Evolutionary conservation across 2,888 invertebrate genomes (phyloP), one percentile per base, ranked within the genome.

Genomic region (Drosophila aldrichi): DNA sequence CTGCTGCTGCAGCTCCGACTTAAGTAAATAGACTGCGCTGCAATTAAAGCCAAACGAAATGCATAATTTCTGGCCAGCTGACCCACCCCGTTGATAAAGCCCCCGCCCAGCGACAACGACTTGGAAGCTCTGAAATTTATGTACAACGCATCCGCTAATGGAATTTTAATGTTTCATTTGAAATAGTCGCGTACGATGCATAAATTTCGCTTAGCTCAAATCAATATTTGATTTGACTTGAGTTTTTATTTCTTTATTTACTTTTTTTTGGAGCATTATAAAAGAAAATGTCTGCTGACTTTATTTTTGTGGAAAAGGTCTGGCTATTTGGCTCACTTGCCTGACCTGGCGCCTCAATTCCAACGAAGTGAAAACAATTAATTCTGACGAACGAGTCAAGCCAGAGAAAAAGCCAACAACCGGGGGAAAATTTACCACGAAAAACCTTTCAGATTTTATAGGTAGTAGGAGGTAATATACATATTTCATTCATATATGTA

Each of bases 111-210:
- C 34, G 36, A 34, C 32, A 8, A 5, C 16, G 20, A 3, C 36
- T 18, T 22, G 20, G 36, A 49, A 63, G 51, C 43, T 32, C 38
- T 4, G 55, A 76, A 84, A 84, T 82, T 82, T 84, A 88, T 88
- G 85, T 79, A 52, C 74, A 65, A 43, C 41, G 71, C 81, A 86
- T 86, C 87, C 87, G 84, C 88, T 85, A 85, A 85, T 85, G 84
- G 84, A 88, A 85, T 86, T 85, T 85, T 88, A 85, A 85, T 85
- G 88, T 86, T 85, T 86, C 87, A 81, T 81, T 86, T 54, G 83
- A 84, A 88, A 78, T 65, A 83, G 81, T 71, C 76, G n/a, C 73
- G 54, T 66, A 41, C 49, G 44, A 68, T 57, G 82, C 82, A 85
- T 74, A 79, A 76, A 82, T 77, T 70, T 64, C 48, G 74, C 66